These are phyloP conservation scores for Coecobrya sp. DNA, from an alignment of 2,888 invertebrate species.

Conservation along the genomic window DNA sequence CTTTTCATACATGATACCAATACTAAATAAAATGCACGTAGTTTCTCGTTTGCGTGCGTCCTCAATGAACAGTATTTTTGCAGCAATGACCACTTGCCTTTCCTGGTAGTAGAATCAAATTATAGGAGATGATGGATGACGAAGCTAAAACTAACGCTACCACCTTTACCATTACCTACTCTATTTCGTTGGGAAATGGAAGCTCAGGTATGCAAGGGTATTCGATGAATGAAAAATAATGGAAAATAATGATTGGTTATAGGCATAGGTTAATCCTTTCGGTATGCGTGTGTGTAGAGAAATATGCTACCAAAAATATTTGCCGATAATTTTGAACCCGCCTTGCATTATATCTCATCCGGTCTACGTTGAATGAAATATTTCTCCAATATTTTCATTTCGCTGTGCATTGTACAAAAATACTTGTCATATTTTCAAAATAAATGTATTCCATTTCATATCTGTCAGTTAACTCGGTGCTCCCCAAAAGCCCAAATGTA, in stretches of 20 bases:
- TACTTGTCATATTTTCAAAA: too few relatives aligned
- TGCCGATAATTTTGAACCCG: too few relatives aligned
- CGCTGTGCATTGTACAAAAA: too few relatives aligned
- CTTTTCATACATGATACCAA: not conserved
- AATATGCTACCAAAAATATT: too few relatives aligned
- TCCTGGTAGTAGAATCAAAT: slow-evolving; percentile 3
- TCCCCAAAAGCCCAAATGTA: too few relatives aligned
- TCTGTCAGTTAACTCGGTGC: too few relatives aligned
- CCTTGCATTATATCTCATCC: too few relatives aligned
- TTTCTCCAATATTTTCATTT: too few relatives aligned
- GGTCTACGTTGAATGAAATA: too few relatives aligned
- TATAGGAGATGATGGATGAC: slow-evolving; percentile 16
- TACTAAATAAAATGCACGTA: not conserved
- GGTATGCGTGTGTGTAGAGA: too few relatives aligned
- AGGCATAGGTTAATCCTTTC: not conserved
- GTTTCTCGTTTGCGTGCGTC: not conserved
- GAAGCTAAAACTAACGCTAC: not conserved
- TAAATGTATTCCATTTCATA: too few relatives aligned
- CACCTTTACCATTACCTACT: not conserved
- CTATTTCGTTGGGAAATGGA: too few relatives aligned
- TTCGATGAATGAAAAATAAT: not conserved
- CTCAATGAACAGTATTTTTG: not conserved
- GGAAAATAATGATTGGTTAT: not conserved
- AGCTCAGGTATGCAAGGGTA: not conserved
- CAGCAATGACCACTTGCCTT: not conserved